These are phyloP conservation scores for Zeuzera pyrina DNA, from an alignment of 2,888 invertebrate genomes.

Conservation along the genomic window DNA sequence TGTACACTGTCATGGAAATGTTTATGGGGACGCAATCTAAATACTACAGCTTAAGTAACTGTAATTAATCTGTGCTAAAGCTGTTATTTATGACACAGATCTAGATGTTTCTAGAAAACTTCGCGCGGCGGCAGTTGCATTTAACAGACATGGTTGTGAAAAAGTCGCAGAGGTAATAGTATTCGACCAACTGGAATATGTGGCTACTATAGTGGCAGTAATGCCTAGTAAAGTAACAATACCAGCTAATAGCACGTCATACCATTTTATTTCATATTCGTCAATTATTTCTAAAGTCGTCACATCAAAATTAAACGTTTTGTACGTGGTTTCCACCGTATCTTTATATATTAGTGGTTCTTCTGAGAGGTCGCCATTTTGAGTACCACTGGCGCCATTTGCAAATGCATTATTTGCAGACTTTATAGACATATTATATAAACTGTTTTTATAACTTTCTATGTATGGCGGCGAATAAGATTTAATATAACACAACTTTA, in stretches of 20 bases:
- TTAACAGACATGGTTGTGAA: conserved; percentile 81
- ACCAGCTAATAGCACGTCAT: conserved; percentile 68
- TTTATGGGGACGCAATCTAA: no score
- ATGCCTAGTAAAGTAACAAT: conserved; percentile 76
- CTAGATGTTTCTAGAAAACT: conserved; percentile 35
- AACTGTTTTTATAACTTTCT: not conserved
- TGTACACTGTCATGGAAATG: no score
- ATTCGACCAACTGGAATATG: conserved; percentile 79
- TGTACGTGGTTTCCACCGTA: conserved; percentile 33
- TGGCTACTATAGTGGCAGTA: conserved; percentile 76
- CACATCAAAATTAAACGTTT: conserved; percentile 35
- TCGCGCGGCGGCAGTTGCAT: conserved; percentile 66
- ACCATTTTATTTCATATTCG: conserved; percentile 42
- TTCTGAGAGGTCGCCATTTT: conserved; percentile 23
- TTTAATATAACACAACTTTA: conserved; percentile 75
- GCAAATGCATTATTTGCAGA: conserved; percentile 11
- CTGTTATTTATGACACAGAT: no score
- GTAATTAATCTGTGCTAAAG: no score
- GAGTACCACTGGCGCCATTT: conserved; percentile 8
- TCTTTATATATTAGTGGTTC: conserved; percentile 32
- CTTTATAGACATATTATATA: not conserved
- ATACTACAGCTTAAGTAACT: no score
- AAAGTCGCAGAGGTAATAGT: conserved; percentile 77
- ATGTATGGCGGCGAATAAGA: conserved; percentile 17
- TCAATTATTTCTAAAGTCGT: conserved; percentile 21